Conservation (phyloP, 2,888 invertebrate genomes). For the Belgica antarctica region DNA sequence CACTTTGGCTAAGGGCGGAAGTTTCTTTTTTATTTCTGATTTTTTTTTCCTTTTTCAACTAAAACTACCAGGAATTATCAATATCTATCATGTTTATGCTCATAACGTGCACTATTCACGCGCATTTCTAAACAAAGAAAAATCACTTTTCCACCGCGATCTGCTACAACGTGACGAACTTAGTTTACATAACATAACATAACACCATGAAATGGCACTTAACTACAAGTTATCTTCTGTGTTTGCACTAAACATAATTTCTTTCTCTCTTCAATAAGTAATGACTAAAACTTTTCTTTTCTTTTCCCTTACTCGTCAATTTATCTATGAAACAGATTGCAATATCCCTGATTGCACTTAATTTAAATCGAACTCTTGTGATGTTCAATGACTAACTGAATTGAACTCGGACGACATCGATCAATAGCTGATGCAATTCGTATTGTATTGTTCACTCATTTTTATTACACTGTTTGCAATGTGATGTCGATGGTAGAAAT, state of each 20-base stretch:
- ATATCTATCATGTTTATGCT: constrained; percentile 39
- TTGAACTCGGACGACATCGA: background rate
- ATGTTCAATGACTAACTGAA: background rate
- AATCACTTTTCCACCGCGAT: constrained; percentile 20
- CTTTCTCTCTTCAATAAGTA: background rate
- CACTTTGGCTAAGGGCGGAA: constrained; percentile 46
- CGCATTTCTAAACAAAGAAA: constrained; percentile 25
- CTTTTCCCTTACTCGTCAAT: background rate
- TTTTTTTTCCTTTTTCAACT: constrained; percentile 30
- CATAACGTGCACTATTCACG: constrained; percentile 15
- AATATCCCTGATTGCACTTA: constrained; percentile 12
- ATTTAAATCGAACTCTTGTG: background rate
- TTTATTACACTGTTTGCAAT: constrained; percentile 40
- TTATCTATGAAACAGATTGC: no score
- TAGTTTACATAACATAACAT: constrained; percentile 27
- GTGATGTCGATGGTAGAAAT: constrained; percentile 41
- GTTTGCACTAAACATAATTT: constrained; percentile 9
- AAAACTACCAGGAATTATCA: constrained; percentile 32
- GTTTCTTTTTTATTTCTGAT: constrained; percentile 36
- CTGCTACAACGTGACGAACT: constrained; percentile 5
- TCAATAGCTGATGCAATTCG: constrained; percentile 34
- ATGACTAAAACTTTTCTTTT: constrained; percentile 17
- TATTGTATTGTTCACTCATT: constrained; percentile 42
- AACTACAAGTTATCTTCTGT: background rate
- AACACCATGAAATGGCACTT: constrained; percentile 28